Evolutionary conservation across 2,888 invertebrate genomes (phyloP).

Genomic region (Autographa gamma): DNA sequence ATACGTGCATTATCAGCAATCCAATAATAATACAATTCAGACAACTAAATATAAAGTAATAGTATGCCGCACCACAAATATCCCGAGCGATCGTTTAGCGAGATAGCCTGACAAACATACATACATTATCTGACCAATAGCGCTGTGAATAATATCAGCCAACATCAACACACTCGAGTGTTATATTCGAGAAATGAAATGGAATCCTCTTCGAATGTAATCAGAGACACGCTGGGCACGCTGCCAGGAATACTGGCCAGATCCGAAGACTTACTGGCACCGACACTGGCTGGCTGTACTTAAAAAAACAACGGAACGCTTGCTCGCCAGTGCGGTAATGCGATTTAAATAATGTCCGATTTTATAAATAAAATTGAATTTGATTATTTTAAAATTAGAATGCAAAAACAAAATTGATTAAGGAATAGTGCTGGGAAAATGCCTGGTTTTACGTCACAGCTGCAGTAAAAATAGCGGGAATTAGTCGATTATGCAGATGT

Average conservation of each 20-base stretch:
- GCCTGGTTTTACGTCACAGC: conserved; percentile 10
- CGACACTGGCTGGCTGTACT: conserved; percentile 36
- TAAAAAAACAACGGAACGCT: conserved; percentile 41
- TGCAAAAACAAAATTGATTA: not conserved
- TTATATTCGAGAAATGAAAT: conserved; percentile 62
- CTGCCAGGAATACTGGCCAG: conserved; percentile 60
- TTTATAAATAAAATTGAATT: conserved; percentile 18
- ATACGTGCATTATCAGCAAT: conserved; percentile 6
- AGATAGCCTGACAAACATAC: conserved; percentile 41
- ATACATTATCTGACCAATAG: conserved; percentile 24
- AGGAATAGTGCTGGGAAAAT: not conserved
- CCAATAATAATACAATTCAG: conserved; percentile 16
- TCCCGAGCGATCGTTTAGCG: conserved; percentile 33
- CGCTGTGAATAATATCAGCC: conserved; percentile 39
- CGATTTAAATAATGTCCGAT: conserved; percentile 30
- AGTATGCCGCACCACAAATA: conserved; percentile 36
- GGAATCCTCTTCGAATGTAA: conserved; percentile 64
- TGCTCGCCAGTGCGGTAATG: conserved; percentile 30
- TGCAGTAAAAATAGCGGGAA: conserved; percentile 49
- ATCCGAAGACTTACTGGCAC: conserved; percentile 59
- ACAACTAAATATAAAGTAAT: conserved; percentile 25
- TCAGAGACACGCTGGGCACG: conserved; percentile 62
- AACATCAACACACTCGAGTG: conserved; percentile 46
- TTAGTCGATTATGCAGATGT: conserved; percentile 61
- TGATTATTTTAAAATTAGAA: not conserved